Base-by-base conservation (phyloP, 2,797 vertebrate species). In the Sebastolobus altivelis region DNA sequence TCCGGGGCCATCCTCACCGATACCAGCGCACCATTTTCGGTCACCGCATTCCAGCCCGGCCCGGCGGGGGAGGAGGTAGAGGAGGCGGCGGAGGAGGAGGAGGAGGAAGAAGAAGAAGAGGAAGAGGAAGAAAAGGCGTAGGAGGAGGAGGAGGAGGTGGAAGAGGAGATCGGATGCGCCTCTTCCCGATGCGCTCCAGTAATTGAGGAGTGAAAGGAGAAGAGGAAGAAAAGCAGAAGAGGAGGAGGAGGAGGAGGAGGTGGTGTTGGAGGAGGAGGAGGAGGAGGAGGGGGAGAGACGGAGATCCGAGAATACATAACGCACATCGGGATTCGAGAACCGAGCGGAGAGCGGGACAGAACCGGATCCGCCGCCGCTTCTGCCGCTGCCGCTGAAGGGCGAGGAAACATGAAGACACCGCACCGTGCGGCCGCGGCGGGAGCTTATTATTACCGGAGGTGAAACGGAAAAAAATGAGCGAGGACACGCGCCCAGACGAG, bases 1-100 rank as follows among this genome's bases (percentile, higher is more conserved):
- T 94, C 93, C 94, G 91, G 96, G 94, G 96, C 95, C 95, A 95
- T 95, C 95, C 95, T 93, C 94, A 94, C 92, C 95, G 86, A 94
- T 85, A 92, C 20, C 87, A 87, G 79, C 78, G 81, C 75, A 55
- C 79, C 77, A 75, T 77, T 79, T 56, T 79, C 93, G 87, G 84
- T 82, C 85, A 87, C 91, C 62, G 84, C 82, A 22, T 58, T 66
- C 76, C 75, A 63, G 78, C 20, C 56, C 66, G 62, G 22, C 22
- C 71, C 86, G 76, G 82, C 71, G 76, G 79, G 65, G 88, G 77
- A 76, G 89, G 79, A 80, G 84, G 86, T 55, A 38, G 59, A 75
- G 81, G 73, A 83, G 74, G 72, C 33, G 74, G 78, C 27, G 58
- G 88, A 43, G 40, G 60, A 75, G 65, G 55, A 49, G 54, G 62